Evolutionary conservation across 2,797 vertebrate species (phyloP).

Genomic region (Danio choprae): DNA sequence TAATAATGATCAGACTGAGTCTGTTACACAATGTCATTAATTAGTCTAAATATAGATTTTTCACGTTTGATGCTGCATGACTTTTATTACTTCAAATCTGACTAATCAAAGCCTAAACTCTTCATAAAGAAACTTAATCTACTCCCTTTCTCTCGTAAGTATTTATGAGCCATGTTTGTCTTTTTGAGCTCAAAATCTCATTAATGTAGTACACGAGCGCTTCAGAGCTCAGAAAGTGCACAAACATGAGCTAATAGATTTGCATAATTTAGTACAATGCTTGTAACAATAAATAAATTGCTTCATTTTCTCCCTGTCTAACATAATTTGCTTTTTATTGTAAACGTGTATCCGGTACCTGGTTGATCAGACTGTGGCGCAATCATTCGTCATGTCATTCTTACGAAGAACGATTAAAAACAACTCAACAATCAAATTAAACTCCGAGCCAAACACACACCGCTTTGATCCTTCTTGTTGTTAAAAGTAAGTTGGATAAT

Average conservation of each 20-base stretch:
- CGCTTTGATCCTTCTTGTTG: conserved; percentile 6
- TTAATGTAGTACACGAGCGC: conserved; percentile 77
- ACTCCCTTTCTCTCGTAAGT: conserved; percentile 26
- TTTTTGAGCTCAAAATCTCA: conserved; percentile 72
- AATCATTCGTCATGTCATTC: not conserved
- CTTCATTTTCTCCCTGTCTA: conserved; percentile 41
- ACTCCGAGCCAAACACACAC: not conserved
- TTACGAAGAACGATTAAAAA: not conserved
- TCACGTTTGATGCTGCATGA: not conserved
- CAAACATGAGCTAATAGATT: conserved; percentile 73
- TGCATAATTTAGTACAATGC: conserved; percentile 69
- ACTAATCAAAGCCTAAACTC: conserved; percentile 8
- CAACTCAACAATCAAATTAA: conserved; percentile 8
- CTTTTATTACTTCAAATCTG: not conserved
- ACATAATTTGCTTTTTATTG: conserved; percentile 17
- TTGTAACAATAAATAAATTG: conserved; percentile 59
- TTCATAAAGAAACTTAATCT: conserved; percentile 1
- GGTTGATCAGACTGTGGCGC: not conserved
- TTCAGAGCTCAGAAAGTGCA: conserved; percentile 69
- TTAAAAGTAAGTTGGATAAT: conserved; percentile 12
- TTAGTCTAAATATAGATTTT: not conserved
- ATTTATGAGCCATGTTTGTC: conserved; percentile 63
- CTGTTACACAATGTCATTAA: not conserved
- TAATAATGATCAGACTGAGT: not conserved
- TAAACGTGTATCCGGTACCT: conserved; percentile 18